These are phyloP conservation scores for Ditylenchus dipsaci DNA, from an alignment of 1,140 invertebrate species.

Conservation along the genomic window DNA sequence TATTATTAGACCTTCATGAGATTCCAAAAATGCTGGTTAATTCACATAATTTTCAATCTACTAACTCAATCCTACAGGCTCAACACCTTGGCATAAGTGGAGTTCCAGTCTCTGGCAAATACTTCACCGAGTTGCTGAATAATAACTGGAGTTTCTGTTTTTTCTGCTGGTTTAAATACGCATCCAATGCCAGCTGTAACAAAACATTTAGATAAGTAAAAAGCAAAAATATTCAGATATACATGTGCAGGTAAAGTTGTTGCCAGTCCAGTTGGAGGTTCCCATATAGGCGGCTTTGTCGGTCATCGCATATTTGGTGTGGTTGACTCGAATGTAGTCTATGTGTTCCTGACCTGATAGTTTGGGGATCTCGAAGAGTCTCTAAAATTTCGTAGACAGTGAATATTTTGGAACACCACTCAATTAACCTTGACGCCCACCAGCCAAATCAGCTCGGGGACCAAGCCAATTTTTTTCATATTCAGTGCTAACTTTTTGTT, in stretches of 20 bases:
- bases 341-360: conserved; percentile 72
- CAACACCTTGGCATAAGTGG: conserved; percentile 45
- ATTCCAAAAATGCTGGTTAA: too few species aligned
- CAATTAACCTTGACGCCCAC: background rate
- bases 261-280: conserved; percentile 95
- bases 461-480: too few species aligned
- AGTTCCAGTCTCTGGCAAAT: conserved; percentile 51
- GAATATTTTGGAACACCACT: too few species aligned
- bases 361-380: conserved; percentile 62
- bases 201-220: too few species aligned
- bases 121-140: conserved; percentile 37
- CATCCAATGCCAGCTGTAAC: conserved; percentile 78
- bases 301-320: conserved; percentile 99
- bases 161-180: conserved; percentile 39
- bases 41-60: too few species aligned
- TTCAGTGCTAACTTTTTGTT: too few species aligned
- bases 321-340: conserved; percentile 84
- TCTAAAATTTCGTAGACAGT: conserved; percentile 48
- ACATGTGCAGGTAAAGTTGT: conserved; percentile 89
- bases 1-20: too few species aligned
- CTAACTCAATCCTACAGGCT: too few species aligned
- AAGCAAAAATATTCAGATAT: too few species aligned
- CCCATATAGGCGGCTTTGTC: conserved; percentile 80
- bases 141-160: background rate
- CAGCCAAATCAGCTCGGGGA: too few species aligned